Base-by-base conservation (phyloP, 2,888 invertebrate genomes). In the Acanthosepion esculentum region DNA sequence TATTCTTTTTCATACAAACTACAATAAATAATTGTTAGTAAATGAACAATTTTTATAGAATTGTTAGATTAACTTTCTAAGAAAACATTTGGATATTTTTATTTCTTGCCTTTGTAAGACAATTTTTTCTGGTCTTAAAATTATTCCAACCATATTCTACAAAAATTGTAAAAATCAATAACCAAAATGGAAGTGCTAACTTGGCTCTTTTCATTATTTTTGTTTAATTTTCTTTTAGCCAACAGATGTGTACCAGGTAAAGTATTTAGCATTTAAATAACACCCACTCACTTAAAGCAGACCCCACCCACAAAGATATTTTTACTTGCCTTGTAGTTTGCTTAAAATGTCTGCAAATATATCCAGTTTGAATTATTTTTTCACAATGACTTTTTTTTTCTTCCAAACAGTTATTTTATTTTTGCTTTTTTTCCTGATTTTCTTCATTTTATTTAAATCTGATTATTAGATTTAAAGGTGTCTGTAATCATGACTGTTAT, bases 201-300 rank as follows among this genome's bases (percentile, higher is more conserved):
- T 26, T 23, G 59, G 6, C 23, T 59, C 23, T 59, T 59, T 78
- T 78, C 78, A 78, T n/a, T n/a, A 78, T 78, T 78, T n/a, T 33
- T 78, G n/a, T n/a, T 50, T 93, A 1, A 4, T 29, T 53, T 93
- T 50, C n/a, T 93, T 93, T 20, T 48, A 93, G 93, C 93, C 93
- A 53, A 53, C 93, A 29, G 93, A 93, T 29, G 93, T 50, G 48
- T 93, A 93, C 53, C 93, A 93, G 93, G 93, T 93, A 93, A n/a
- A 78, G 78, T 78, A n/a, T 23, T 64, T 26, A 64, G 29, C 23
- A 23, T 64, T 8, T 26, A 8, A 8, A 59, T 20, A n/a, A 78
- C 33, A 8, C 26, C 2, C 7, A n/a, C 48, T 48, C 12, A n/a
- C 78, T 10, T 33, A n/a, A 78, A 15, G 78, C 78, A 78, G 18